Base-by-base conservation (phyloP, 2,797 vertebrate genomes). In the Rhincodon typus region DNA sequence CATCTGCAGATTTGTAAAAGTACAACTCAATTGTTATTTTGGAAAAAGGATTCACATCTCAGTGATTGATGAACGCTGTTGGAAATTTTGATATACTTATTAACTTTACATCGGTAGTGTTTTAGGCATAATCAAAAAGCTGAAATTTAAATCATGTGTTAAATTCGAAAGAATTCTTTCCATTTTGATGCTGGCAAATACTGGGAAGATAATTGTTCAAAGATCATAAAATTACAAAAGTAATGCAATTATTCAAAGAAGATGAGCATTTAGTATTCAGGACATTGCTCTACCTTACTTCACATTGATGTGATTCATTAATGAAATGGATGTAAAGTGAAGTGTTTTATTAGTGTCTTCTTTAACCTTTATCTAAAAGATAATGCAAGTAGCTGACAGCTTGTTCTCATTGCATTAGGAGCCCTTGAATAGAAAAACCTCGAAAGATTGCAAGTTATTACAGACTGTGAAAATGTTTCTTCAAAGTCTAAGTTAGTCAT, bases 171-270 rank as follows among this genome's bases (percentile, higher is more conserved):
- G n/a, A 69, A 3, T 69, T 38, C 3, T 38, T 72, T 72, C 42
- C 19, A 27, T 77, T 95, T 95, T 72, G 70, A 74, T 34, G 69
- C 74, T 30, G 69, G 27, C 13, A 95, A 95, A 74, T 50, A 13
- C 69, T 34, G 53, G 53, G 46, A 72, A 74, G 46, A 38, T 50
- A 38, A 74, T 3, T 74, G 27, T 95, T 77, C 94, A 34, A 53
- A 95, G 69, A 95, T n/a, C 94, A 95, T 74, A 50, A 95, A 69
- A 95, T 34, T 53, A 72, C 70, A 95, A 50, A 72, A 53, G 90
- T 23, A 93, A 93, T 42, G 62, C 27, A 95, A 74, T 77, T 95
- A 95, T 53, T 95, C 94, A 95, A 21, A 34, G 70, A 72, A 53
- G 74, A 53, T 95, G 30, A 95, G 46, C 25, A 53, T 70, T 70